These are phyloP conservation scores for Limnephilus lunatus DNA, from an alignment of 2,888 invertebrate genomes.

Conservation along the genomic window DNA sequence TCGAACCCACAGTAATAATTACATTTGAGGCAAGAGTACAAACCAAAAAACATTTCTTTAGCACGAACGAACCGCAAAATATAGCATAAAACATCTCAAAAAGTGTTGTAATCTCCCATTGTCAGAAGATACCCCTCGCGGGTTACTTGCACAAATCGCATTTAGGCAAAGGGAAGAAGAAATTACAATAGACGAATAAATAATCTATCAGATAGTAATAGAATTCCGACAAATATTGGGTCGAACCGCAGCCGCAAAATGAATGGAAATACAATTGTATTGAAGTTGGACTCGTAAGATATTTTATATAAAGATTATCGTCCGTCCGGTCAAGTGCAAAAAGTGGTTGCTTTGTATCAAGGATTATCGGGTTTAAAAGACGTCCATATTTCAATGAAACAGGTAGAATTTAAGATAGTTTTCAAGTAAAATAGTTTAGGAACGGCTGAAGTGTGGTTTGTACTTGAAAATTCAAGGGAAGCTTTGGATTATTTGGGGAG, in stretches of 20 bases:
- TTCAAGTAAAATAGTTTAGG: not conserved
- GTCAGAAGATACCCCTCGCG: constrained; percentile 25
- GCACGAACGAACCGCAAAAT: constrained; percentile 25
- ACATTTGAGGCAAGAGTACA: not conserved
- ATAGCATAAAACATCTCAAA: constrained; percentile 12
- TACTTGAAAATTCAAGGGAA: not conserved
- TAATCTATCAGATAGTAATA: not conserved
- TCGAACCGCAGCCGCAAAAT: not conserved
- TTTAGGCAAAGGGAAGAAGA: constrained; percentile 23
- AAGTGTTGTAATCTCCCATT: constrained; percentile 43
- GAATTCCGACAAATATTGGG: not conserved
- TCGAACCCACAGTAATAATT: constrained; percentile 23
- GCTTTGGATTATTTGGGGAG: not conserved
- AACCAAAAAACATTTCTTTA: not conserved
- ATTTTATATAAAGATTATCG: not conserved
- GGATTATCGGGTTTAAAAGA: constrained; percentile 1
- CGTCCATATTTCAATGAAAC: not conserved
- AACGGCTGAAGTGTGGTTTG: not conserved
- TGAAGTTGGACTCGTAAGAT: not conserved
- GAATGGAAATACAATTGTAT: not conserved
- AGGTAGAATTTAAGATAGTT: not conserved
- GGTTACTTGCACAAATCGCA: constrained; percentile 30
- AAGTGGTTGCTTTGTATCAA: not conserved
- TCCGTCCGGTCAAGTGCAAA: constrained; percentile 44
- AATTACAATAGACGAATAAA: not conserved